Conservation (phyloP, 2,888 invertebrate species). For the Pachydiplax longipennis region DNA sequence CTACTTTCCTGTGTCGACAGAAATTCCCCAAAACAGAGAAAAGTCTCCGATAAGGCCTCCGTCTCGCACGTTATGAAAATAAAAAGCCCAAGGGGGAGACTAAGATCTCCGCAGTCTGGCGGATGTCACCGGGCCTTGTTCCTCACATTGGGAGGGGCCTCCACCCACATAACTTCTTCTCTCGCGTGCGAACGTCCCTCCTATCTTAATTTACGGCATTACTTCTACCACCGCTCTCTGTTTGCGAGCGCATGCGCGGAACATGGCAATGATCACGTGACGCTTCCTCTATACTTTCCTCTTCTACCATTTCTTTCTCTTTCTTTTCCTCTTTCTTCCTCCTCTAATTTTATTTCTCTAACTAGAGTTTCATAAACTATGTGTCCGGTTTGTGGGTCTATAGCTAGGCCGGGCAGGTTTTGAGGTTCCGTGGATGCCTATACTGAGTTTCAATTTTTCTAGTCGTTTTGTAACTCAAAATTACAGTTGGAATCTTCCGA, state of each 20-base stretch:
- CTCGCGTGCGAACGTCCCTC: slow-evolving; percentile 20
- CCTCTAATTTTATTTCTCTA: background rate
- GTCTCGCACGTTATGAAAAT: background rate
- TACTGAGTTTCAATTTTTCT: too few relatives aligned
- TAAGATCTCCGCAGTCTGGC: slow-evolving; percentile 39
- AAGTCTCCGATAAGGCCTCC: background rate
- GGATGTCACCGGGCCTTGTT: slow-evolving; percentile 37
- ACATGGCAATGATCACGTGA: slow-evolving; percentile 19
- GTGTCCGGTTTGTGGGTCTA: too few relatives aligned
- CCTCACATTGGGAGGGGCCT: background rate
- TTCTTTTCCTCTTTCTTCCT: background rate
- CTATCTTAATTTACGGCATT: slow-evolving; percentile 35
- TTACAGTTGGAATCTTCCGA: too few relatives aligned
- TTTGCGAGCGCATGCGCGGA: slow-evolving; percentile 41
- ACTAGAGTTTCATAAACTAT: background rate
- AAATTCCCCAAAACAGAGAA: background rate
- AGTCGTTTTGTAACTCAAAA: too few relatives aligned
- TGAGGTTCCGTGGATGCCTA: too few relatives aligned
- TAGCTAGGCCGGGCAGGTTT: too few relatives aligned
- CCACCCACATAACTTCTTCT: background rate
- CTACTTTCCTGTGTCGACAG: background rate
- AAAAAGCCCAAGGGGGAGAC: background rate
- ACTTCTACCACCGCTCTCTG: background rate
- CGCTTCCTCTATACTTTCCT: background rate
- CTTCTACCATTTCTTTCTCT: background rate